A percentile compares a stretch with the other conserved stretches of the same genome.
phyloP scores from a whole-genome alignment of 1,140 invertebrate species.

The Trinorchestia longiramus region DNA sequence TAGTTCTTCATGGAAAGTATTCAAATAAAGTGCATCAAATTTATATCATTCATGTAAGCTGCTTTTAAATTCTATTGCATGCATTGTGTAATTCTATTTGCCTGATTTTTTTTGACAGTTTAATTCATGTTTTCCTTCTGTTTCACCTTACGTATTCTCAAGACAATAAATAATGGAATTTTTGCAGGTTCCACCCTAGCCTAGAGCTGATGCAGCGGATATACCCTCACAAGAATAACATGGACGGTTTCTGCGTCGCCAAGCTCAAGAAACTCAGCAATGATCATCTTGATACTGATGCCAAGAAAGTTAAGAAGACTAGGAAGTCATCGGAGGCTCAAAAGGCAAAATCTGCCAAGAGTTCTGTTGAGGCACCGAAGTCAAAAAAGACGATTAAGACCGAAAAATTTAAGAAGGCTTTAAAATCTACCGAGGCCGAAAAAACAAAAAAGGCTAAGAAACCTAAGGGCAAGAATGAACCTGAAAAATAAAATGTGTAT shows the following conservation, averaged over 20 bases:
- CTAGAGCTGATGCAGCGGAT: conserved; percentile 90
- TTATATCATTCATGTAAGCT: too few relatives aligned
- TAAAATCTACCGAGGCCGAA: neutral
- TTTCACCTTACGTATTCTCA: neutral
- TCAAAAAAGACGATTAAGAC: neutral
- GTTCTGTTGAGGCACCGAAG: neutral
- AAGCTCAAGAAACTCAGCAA: conserved; percentile 88
- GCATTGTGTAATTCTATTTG: too few relatives aligned
- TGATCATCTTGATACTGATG: neutral
- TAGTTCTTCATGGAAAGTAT: too few relatives aligned
- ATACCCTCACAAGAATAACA: conserved; percentile 98
- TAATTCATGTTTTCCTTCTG: too few relatives aligned
- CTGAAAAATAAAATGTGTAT: neutral
- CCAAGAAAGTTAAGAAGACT: neutral
- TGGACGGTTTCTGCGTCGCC: conserved; percentile 99
- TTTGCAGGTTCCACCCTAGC: conserved; percentile 88
- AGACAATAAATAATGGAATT: neutral
- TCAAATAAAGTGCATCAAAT: too few relatives aligned
- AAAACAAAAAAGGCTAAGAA: neutral
- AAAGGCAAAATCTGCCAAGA: neutral
- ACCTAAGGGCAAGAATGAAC: neutral
- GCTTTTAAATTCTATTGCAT: too few relatives aligned
- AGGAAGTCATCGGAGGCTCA: neutral
- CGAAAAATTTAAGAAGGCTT: neutral
- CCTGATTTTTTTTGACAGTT: too few relatives aligned